These are phyloP conservation scores for Timema cristinae DNA, from an alignment of 2,888 invertebrate species.

Conservation along the genomic window DNA sequence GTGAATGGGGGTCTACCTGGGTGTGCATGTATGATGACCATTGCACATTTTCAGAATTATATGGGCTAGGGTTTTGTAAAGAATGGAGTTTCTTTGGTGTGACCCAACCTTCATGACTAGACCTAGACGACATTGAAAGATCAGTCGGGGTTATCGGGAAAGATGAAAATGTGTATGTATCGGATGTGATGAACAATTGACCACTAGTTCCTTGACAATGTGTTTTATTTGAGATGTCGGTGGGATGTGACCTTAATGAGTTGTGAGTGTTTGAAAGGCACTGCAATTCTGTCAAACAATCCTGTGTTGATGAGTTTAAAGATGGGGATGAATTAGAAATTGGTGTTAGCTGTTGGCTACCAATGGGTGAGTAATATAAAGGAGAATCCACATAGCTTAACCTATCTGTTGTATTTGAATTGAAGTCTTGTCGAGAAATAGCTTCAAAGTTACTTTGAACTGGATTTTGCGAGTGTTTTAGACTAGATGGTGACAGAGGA, in stretches of 20 bases:
- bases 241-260: not conserved
- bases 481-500: slow-evolving; percentile 16
- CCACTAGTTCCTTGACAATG: slow-evolving; percentile 8
- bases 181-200: slow-evolving; percentile 19
- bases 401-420: not conserved
- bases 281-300: not conserved
- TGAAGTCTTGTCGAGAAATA: slow-evolving; percentile 1
- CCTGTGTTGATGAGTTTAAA: not conserved
- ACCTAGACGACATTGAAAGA: slow-evolving; percentile 21
- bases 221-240: not conserved
- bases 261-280: not conserved
- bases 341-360: slow-evolving; percentile 22
- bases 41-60: slow-evolving; percentile 31
- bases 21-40: slow-evolving; percentile 37
- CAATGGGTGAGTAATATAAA: slow-evolving; percentile 14
- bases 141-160: slow-evolving; percentile 19
- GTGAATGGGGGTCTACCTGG: slow-evolving; percentile 59
- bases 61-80: slow-evolving; percentile 26
- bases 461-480: not conserved
- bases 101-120: slow-evolving; percentile 23
- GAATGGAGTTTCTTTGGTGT: slow-evolving; percentile 23
- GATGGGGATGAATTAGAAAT: not conserved
- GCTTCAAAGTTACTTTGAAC: not conserved
- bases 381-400: slow-evolving; percentile 19
- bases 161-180: slow-evolving; percentile 20